Evolutionary conservation across 2,888 invertebrate genomes (phyloP).

Genomic region (Drosophila tanythrix): DNA sequence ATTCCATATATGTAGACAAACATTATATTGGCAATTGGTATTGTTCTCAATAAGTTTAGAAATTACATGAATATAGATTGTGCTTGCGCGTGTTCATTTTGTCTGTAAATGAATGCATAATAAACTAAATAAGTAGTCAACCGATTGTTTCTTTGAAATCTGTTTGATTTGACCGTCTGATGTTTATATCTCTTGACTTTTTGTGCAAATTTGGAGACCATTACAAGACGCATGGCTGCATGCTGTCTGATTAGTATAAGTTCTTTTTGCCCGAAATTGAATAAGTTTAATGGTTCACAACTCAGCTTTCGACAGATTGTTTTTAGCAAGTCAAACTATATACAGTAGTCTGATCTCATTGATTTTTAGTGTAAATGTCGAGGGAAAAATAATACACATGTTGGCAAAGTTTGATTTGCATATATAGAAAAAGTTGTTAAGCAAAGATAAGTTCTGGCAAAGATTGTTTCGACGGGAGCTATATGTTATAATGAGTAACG

Average conservation of each 20-base stretch:
- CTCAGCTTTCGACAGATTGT: neutral
- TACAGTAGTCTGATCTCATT: neutral
- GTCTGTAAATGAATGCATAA: neutral
- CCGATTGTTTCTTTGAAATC: neutral
- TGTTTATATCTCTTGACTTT: neutral
- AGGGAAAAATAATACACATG: rapidly evolving
- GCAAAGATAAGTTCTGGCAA: neutral
- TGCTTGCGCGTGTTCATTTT: neutral
- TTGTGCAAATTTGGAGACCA: too few species aligned
- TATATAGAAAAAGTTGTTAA: neutral
- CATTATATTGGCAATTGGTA: neutral
- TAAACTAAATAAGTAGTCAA: neutral
- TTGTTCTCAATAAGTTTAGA: neutral
- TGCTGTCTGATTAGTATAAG: too few species aligned
- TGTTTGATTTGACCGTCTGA: neutral
- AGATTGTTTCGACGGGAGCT: neutral
- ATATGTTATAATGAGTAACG: neutral
- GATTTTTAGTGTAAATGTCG: neutral
- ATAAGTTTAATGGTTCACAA: neutral
- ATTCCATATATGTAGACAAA: neutral
- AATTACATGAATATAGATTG: neutral
- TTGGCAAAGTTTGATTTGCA: neutral
- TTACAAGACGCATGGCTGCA: too few species aligned
- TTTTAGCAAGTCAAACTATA: neutral
- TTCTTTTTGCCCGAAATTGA: neutral